Percentiles rank a stretch among this genome's conserved stretches.
phyloP scores from a whole-genome alignment of 2,888 invertebrate species.

The Aquatica leii region DNA sequence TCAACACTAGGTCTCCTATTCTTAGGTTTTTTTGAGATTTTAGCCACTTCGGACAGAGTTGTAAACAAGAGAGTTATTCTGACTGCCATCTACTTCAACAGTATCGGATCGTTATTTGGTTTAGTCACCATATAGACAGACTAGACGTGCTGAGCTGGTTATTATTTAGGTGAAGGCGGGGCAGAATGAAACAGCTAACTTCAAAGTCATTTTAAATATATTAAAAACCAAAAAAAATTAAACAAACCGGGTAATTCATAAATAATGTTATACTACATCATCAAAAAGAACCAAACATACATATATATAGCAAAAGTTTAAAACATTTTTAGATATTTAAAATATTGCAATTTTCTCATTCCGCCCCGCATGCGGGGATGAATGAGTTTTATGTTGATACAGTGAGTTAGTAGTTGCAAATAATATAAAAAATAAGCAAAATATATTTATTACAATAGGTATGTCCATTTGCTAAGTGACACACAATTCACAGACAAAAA shows the following conservation, averaged over 20 bases:
- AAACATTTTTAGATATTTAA: background rate
- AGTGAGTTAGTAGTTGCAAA: background rate
- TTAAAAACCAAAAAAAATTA: background rate
- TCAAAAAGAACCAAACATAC: background rate
- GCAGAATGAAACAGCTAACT: background rate
- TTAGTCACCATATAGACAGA: no score
- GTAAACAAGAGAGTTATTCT: no score
- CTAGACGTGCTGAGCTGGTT: background rate
- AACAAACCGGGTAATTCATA: no score
- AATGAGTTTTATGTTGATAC: background rate
- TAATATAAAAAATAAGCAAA: background rate
- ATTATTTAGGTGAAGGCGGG: background rate
- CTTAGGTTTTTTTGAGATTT: no score
- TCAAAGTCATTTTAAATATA: background rate
- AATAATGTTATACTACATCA: no score
- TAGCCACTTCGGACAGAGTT: no score
- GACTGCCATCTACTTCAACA: no score
- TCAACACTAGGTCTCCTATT: no score
- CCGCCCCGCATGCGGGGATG: background rate
- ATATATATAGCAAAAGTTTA: background rate
- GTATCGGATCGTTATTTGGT: no score
- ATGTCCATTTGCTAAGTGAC: background rate
- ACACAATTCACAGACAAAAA: background rate
- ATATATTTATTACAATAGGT: background rate
- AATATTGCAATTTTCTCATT: slow-evolving; percentile 2